Conservation (phyloP, 1,140 invertebrate species). For the Pteromalus puparum region DNA sequence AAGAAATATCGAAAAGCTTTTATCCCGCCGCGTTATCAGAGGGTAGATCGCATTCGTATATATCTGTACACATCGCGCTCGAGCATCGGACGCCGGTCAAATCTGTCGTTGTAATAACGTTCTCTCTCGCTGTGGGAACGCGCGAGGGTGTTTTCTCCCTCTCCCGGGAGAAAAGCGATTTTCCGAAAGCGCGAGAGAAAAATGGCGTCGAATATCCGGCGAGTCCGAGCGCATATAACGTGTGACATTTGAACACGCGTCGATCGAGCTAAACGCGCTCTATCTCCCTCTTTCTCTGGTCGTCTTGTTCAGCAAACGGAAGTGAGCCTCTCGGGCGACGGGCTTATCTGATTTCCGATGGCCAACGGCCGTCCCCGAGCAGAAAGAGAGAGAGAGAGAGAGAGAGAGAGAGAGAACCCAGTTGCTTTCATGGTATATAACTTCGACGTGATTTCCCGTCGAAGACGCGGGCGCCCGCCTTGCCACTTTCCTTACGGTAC, state of each 20-base stretch:
- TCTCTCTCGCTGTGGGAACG: neutral
- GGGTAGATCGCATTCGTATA: neutral
- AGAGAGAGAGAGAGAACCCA: slow-evolving; percentile 14
- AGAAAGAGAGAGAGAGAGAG: neutral
- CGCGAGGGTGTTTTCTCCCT: neutral
- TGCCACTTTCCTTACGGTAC: slow-evolving; percentile 30
- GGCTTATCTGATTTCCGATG: slow-evolving; percentile 57
- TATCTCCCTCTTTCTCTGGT: neutral
- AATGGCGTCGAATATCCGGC: slow-evolving; percentile 30
- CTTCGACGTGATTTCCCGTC: slow-evolving; percentile 51
- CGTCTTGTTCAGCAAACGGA: slow-evolving; percentile 18
- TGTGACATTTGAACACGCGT: slow-evolving; percentile 14
- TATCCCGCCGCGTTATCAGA: neutral
- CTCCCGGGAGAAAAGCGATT: neutral
- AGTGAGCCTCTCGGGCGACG: slow-evolving; percentile 9
- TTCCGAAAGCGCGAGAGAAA: slow-evolving; percentile 6
- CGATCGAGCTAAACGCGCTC: slow-evolving; percentile 7
- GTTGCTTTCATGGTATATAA: slow-evolving; percentile 46
- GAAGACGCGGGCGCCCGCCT: neutral
- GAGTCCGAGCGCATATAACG: neutral
- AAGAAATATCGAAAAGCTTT: slow-evolving; percentile 22
- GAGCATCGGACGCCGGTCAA: slow-evolving; percentile 1
- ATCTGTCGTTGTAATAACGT: slow-evolving; percentile 26
- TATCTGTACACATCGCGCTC: neutral
- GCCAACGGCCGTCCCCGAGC: neutral